Base-by-base conservation (phyloP, 2,113 vertebrate genomes). In the Poecilia latipinna region DNA sequence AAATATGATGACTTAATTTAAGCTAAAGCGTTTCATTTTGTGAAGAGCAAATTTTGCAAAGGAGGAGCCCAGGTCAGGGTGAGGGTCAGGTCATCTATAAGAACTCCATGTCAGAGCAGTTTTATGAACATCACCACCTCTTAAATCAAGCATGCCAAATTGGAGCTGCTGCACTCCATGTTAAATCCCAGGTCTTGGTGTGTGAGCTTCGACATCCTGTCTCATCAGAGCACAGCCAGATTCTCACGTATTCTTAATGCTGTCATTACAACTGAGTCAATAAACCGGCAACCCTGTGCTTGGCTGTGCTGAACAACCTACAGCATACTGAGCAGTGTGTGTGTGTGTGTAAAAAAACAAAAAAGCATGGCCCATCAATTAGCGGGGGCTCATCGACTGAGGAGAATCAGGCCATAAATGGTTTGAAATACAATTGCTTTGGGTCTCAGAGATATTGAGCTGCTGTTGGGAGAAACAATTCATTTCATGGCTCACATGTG, bases 71-170 rank as follows among this genome's bases (percentile, higher is more conserved):
- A n/a, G 28, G 54, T 62, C 15, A 61, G 26, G 61, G 61, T 65
- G 28, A 29, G 2, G 29, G 1, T 19, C 35, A 37, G 10, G n/a
- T 51, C 15, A 1, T 83, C 61, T 68, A 66, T 69, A 68, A 75
- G 75, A 79, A 78, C 65, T 82, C 54, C 42, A 75, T 86, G 51
- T 88, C 31, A 68, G 72, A 74, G 74, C 44, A 37, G 72, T 81
- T 85, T 77, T 70, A 66, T 74, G 63, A 70, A 72, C 66, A 31
- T 33, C 68, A n/a, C 28, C 39, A 78, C 61, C 57, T 70, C 22
- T 13, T 64, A 79, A 80, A 91, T 89, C 75, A 78, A 77, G 68
- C 54, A 31, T 78, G 77, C 87, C 80, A 77, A 87, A 88, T 67
- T 82, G 86, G 82, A 83, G 68, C 78, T 63, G 77, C 82, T 82